Evolutionary conservation across 1,140 invertebrate species (phyloP).

Genomic region (Anagrus nilaparvatae): DNA sequence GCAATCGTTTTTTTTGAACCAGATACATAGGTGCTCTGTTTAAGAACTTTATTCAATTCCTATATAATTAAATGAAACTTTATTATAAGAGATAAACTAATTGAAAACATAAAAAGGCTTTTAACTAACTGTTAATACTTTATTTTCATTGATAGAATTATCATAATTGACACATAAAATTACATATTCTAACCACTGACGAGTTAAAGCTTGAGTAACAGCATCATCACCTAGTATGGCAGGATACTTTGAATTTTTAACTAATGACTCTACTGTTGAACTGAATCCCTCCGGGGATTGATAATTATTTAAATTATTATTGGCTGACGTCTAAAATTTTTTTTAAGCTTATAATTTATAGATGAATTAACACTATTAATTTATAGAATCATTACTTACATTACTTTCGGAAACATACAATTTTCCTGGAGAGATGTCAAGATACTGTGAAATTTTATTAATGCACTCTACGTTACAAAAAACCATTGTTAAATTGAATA

Average conservation of each 20-base stretch:
- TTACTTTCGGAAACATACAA: conserved; percentile 30
- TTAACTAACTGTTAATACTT: conserved; percentile 29
- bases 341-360: conserved; percentile 6
- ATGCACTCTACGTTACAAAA: conserved; percentile 33
- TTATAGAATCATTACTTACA: conserved; percentile 24
- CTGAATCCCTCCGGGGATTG: conserved; percentile 39
- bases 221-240: conserved; percentile 29
- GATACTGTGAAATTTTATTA: conserved; percentile 30
- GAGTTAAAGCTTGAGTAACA: conserved; percentile 29
- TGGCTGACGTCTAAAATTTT: conserved; percentile 23
- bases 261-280: conserved; percentile 40
- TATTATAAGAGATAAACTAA: conserved; percentile 10
- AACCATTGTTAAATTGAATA: conserved; percentile 27
- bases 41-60: conserved; percentile 45
- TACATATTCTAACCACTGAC: conserved; percentile 46
- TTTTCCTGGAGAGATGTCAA: conserved; percentile 25
- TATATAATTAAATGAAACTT: conserved; percentile 20
- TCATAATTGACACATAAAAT: conserved; percentile 42
- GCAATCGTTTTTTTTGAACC: conserved; percentile 47
- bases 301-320: conserved; percentile 22
- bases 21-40: conserved; percentile 45
- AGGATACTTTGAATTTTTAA: conserved; percentile 33
- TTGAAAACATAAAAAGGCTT: conserved; percentile 1
- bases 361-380: too few species aligned
- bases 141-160: conserved; percentile 27